phyloP scores from a whole-genome alignment of 2,113 vertebrate species.

The Sphaerodactylus townsendi region DNA sequence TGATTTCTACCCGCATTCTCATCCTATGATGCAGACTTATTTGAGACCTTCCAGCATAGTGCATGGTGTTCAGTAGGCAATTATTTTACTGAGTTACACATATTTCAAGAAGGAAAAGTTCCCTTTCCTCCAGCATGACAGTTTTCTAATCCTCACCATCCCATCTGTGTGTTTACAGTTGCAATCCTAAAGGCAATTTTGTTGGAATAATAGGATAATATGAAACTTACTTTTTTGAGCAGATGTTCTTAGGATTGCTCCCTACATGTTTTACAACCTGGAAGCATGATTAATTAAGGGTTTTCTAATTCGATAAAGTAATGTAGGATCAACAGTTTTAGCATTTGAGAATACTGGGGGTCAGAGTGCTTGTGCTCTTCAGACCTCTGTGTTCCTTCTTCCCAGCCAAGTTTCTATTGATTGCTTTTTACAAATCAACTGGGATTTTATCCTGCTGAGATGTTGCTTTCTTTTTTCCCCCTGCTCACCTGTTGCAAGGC shows the following conservation, averaged over 20 bases:
- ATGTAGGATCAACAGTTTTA: too few species aligned
- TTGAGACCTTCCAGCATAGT: not conserved
- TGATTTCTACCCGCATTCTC: not conserved
- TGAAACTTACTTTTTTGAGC: too few species aligned
- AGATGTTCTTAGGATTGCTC: too few species aligned
- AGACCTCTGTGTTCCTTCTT: not conserved
- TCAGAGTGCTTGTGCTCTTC: not conserved
- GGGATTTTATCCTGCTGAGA: not conserved
- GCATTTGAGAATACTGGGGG: not conserved
- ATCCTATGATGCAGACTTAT: not conserved
- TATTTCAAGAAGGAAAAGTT: not conserved
- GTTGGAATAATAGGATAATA: too few species aligned
- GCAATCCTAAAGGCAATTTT: too few species aligned
- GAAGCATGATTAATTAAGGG: not conserved
- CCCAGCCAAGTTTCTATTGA: not conserved
- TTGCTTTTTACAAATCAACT: not conserved
- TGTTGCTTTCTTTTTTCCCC: not conserved
- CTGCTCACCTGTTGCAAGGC: too few species aligned
- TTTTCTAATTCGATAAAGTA: not conserved
- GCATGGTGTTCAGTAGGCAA: not conserved
- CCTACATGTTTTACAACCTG: not conserved
- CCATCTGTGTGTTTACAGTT: not conserved
- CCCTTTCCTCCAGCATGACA: not conserved
- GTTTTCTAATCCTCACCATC: not conserved
- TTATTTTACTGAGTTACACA: not conserved